Base-by-base conservation (phyloP, 2,888 invertebrate genomes). In the Bhutanitis thaidina region DNA sequence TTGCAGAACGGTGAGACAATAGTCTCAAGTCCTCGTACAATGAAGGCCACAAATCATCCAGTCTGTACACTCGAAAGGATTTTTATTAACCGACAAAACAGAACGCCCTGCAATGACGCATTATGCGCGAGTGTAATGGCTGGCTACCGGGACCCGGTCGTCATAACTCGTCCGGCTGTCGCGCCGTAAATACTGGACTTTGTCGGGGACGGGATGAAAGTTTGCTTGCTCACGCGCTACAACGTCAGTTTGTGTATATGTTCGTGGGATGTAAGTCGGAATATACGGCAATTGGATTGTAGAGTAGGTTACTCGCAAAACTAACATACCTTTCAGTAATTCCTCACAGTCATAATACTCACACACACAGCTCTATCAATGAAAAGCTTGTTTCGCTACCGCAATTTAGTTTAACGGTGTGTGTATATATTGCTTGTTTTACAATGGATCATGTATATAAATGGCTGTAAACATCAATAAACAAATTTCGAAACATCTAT, bases 111-210 rank as follows among this genome's bases (percentile, higher is more conserved):
- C 27, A 8, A 27, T 63, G 67, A 67, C 59, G 68, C 67, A 68
- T 71, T 70, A 69, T 71, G 56, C 62, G 61, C 63, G 57, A 58
- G 61, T 34, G 39, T 68, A 73, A 74, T 67, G 67, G 69, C 74
- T 67, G 67, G 69, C 74, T 66, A 64, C 66, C 61, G 62, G 55
- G 54, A 53, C 60, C n/a, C 64, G 63, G 65, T 59, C 66, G 64
- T 71, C 69, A 69, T 74, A 74, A 72, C 67, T 72, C 64, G 62
- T 51, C 44, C 55, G 53, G 34, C 61, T 58, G 68, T 61, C 64
- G 65, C 64, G 61, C 65, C 64, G 64, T 70, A 71, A 71, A 70
- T 67, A 69, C 40, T 34, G 14, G 44, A 35, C 50, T 50, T 40
- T 44, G 44, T 50, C 29, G 41, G 44, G 48, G 34, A 57, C 55